A percentile compares a stretch with the other conserved stretches of the same genome.
phyloP scores from a whole-genome alignment of 2,113 vertebrate genomes.

The Lepus timidus region DNA sequence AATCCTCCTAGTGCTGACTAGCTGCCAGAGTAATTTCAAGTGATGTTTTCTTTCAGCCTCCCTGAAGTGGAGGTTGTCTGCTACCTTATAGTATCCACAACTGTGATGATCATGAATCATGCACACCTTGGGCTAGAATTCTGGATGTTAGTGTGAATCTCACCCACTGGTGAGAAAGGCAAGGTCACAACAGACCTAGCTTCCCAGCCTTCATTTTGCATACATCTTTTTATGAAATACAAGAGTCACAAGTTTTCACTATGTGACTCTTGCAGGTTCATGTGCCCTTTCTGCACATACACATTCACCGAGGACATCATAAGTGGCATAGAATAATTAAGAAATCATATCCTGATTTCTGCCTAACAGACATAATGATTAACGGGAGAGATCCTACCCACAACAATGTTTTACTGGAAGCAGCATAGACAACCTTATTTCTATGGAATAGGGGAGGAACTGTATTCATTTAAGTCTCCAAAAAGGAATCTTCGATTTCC shows the following conservation, averaged over 20 bases:
- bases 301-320: background rate
- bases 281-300: background rate
- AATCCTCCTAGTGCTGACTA: background rate
- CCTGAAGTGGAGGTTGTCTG: background rate
- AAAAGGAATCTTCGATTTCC: background rate
- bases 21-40: background rate
- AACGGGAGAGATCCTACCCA: background rate
- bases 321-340: background rate
- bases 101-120: background rate
- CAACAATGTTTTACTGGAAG: background rate
- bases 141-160: background rate
- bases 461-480: background rate
- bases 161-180: background rate
- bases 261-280: background rate
- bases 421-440: background rate
- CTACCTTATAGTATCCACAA: background rate
- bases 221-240: background rate
- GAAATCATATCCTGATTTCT: background rate
- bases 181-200: background rate
- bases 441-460: background rate
- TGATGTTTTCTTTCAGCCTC: background rate
- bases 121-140: accelerated
- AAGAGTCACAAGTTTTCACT: background rate
- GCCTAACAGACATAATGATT: background rate
- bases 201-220: background rate